phyloP scores from a whole-genome alignment of 2,113 vertebrate genomes.

The Mus spicilegus region DNA sequence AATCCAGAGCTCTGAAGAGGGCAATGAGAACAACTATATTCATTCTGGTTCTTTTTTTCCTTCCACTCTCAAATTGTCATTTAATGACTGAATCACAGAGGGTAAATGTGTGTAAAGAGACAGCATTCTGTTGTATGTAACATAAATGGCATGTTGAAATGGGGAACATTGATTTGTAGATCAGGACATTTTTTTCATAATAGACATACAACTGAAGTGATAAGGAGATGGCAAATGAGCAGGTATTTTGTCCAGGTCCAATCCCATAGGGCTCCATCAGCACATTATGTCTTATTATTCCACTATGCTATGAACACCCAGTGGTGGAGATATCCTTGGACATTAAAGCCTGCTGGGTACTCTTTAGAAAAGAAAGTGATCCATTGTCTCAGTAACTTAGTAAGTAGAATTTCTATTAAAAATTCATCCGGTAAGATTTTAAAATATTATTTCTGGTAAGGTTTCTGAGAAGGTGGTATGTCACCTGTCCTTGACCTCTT shows the following conservation, averaged over 20 bases:
- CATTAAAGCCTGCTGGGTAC: neutral
- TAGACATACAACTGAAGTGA: slow-evolving; percentile 55
- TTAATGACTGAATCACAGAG: slow-evolving; percentile 69
- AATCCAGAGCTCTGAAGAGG: slow-evolving; percentile 52
- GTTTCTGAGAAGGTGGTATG: neutral
- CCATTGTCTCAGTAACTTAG: slow-evolving; percentile 59
- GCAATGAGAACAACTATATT: slow-evolving; percentile 63
- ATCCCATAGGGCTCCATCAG: slow-evolving; percentile 1
- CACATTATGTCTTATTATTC: neutral
- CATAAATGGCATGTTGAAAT: slow-evolving; percentile 50
- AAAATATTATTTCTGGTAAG: neutral
- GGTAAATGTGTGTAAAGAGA: slow-evolving; percentile 62
- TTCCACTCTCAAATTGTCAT: slow-evolving; percentile 61
- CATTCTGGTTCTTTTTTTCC: slow-evolving; percentile 57
- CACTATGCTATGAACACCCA: neutral
- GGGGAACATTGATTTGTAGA: slow-evolving; percentile 65
- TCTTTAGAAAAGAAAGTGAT: slow-evolving; percentile 45
- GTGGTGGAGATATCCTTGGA: neutral
- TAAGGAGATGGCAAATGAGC: neutral
- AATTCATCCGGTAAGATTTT: neutral
- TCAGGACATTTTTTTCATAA: slow-evolving; percentile 58
- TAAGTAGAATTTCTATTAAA: neutral
- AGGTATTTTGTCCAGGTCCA: slow-evolving; percentile 59
- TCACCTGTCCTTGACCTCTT: neutral
- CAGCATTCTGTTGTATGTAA: slow-evolving; percentile 62